Percentiles rank a stretch among this genome's conserved stretches.
Evolutionary conservation across 2,797 vertebrate species (phyloP).

Genomic region (Pseudocheirus occidentalis): DNA sequence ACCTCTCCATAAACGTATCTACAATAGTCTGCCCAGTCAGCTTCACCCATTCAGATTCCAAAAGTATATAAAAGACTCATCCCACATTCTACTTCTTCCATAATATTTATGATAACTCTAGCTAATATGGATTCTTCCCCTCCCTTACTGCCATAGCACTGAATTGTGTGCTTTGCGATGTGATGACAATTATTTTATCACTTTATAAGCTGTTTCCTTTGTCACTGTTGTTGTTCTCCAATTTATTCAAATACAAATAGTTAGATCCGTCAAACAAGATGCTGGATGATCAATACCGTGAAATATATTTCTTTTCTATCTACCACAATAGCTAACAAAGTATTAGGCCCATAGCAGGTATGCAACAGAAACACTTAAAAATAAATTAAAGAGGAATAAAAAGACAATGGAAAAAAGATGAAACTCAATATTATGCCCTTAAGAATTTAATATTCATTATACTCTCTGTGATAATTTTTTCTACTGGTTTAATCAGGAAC

Average conservation of each 20-base stretch:
- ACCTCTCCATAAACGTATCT: neutral
- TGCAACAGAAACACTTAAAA: neutral
- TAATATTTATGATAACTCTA: neutral
- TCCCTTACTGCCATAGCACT: neutral
- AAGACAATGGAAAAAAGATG: slow-evolving; percentile 1
- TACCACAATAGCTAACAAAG: neutral
- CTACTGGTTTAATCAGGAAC: neutral
- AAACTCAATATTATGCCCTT: slow-evolving; percentile 13
- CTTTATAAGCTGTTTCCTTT: neutral
- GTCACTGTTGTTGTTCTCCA: neutral
- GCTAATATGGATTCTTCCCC: neutral
- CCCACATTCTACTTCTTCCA: neutral
- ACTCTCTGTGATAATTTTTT: neutral
- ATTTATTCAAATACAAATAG: neutral
- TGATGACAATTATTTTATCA: neutral
- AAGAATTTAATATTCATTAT: slow-evolving; percentile 20
- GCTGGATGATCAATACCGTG: neutral
- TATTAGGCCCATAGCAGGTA: neutral
- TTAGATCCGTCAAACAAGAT: neutral
- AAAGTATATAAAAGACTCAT: neutral
- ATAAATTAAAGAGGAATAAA: slow-evolving; percentile 31
- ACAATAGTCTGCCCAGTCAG: neutral
- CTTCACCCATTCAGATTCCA: neutral
- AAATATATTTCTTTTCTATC: neutral
- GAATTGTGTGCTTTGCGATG: neutral